Percentiles rank a stretch among this genome's conserved stretches.
Evolutionary conservation across 2,888 invertebrate genomes (phyloP).

Genomic region (Acanthococcus lagerstroemiae): DNA sequence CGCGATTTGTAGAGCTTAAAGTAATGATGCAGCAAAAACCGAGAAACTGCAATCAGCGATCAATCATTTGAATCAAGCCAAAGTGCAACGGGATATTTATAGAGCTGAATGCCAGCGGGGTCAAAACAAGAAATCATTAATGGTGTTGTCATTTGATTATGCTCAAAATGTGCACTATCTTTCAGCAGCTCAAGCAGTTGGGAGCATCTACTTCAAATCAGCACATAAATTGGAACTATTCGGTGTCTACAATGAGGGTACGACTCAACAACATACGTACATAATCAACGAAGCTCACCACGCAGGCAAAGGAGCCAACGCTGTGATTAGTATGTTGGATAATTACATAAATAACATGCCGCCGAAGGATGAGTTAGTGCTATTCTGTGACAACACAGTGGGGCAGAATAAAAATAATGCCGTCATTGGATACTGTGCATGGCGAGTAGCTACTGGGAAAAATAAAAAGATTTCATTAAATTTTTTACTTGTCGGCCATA

Average conservation of each 20-base stretch:
- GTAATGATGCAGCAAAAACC: neutral
- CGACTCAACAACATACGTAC: slow-evolving; percentile 29
- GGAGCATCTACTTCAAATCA: slow-evolving; percentile 31
- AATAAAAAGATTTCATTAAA: slow-evolving; percentile 1
- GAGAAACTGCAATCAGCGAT: neutral
- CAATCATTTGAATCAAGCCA: neutral
- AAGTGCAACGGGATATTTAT: neutral
- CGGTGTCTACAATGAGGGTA: slow-evolving; percentile 32
- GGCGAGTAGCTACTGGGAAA: neutral
- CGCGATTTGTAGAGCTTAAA: neutral
- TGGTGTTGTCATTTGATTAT: slow-evolving; percentile 27
- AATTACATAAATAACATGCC: slow-evolving; percentile 9
- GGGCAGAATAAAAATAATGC: slow-evolving; percentile 6
- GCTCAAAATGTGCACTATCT: slow-evolving; percentile 33
- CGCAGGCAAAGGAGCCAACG: slow-evolving; percentile 27
- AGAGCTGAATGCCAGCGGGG: neutral
- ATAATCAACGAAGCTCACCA: slow-evolving; percentile 30
- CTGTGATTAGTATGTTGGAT: slow-evolving; percentile 26
- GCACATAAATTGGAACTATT: slow-evolving; percentile 33
- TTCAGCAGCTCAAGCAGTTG: slow-evolving; percentile 32
- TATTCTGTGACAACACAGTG: neutral
- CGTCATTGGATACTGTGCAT: neutral
- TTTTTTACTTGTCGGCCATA: slow-evolving; percentile 1
- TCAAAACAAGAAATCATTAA: neutral
- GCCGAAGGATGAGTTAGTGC: neutral